These are phyloP conservation scores for Hypolimnas misippus DNA, from an alignment of 2,888 invertebrate genomes.

Conservation along the genomic window DNA sequence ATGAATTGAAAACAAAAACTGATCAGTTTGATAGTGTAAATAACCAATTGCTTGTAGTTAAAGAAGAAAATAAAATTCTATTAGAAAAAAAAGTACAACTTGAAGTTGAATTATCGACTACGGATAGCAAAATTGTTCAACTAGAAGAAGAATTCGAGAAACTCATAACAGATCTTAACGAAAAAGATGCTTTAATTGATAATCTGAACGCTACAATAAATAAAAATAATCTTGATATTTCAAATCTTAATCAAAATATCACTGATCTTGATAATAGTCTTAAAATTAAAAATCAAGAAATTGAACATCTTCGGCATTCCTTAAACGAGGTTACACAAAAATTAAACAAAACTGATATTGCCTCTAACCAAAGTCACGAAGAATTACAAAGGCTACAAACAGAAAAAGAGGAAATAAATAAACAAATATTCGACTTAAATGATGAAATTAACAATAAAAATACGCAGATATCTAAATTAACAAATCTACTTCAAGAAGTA, in stretches of 20 bases:
- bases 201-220: slow-evolving; percentile 56
- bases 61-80: slow-evolving; percentile 59
- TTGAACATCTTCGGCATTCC: slow-evolving; percentile 56
- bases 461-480: slow-evolving; percentile 54
- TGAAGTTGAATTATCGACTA: slow-evolving; percentile 60
- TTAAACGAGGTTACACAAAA: slow-evolving; percentile 52
- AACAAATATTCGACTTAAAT: slow-evolving; percentile 55
- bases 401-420: slow-evolving; percentile 61
- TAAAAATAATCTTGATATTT: slow-evolving; percentile 54
- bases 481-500: slow-evolving; percentile 50
- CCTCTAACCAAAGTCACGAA: slow-evolving; percentile 52
- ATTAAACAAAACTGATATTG: slow-evolving; percentile 47
- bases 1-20: slow-evolving; percentile 55
- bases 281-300: slow-evolving; percentile 59
- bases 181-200: slow-evolving; percentile 70
- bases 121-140: slow-evolving; percentile 61
- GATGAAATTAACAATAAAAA: slow-evolving; percentile 62
- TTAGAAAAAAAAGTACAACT: slow-evolving; percentile 55
- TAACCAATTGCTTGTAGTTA: slow-evolving; percentile 53
- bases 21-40: slow-evolving; percentile 52
- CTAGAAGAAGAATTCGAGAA: slow-evolving; percentile 73
- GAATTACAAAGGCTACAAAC: slow-evolving; percentile 57
- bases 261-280: slow-evolving; percentile 56
- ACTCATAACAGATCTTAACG: slow-evolving; percentile 64
- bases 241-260: slow-evolving; percentile 52